Conservation (phyloP, 2,113 vertebrate genomes). For the Alosa alosa region DNA sequence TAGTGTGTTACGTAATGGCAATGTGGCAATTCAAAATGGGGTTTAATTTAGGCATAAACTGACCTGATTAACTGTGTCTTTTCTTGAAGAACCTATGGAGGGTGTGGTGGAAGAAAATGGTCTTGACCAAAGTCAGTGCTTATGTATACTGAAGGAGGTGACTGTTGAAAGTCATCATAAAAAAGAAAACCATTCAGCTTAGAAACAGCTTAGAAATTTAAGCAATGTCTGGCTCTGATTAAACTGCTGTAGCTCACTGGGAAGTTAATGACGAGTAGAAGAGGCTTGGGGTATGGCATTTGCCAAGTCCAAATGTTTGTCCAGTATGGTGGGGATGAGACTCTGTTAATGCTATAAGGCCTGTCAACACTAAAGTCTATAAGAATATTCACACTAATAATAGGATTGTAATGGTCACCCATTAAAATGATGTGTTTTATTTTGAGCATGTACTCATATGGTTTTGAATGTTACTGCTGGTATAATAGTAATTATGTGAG, state of each 20-base stretch:
- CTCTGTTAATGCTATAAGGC: not conserved
- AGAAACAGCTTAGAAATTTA: not conserved
- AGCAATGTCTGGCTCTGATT: conserved; percentile 5
- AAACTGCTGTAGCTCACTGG: not conserved
- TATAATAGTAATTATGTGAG: too few relatives aligned
- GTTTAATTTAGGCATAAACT: not conserved
- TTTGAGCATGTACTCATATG: too few relatives aligned
- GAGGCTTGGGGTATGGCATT: not conserved
- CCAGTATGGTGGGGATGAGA: not conserved
- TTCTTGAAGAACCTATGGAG: not conserved
- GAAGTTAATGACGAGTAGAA: not conserved
- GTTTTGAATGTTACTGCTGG: too few relatives aligned
- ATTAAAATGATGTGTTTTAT: too few relatives aligned
- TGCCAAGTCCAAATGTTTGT: not conserved
- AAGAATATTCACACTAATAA: not conserved
- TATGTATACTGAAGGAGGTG: not conserved
- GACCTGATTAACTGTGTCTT: not conserved
- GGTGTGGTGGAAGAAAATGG: not conserved
- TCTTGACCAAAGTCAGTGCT: not conserved
- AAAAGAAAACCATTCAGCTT: not conserved
- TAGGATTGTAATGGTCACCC: too few relatives aligned
- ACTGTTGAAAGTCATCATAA: not conserved
- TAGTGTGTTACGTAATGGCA: not conserved
- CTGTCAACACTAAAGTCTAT: not conserved
- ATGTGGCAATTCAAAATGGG: not conserved